Evolutionary conservation across 1,140 invertebrate genomes (phyloP).

Genomic region (Planococcus citri): DNA sequence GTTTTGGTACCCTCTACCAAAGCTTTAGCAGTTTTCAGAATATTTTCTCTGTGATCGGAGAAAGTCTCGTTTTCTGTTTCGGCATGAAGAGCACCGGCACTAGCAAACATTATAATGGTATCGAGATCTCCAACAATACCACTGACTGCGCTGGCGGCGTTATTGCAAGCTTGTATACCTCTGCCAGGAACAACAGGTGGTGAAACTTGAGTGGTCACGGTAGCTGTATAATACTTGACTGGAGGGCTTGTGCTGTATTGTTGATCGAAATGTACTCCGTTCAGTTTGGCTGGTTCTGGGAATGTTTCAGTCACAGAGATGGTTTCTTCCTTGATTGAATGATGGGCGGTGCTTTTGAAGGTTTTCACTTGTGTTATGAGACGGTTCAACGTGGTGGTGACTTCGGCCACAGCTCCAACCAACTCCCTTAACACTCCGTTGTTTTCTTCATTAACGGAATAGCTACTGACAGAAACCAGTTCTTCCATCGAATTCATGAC

Average conservation of each 20-base stretch:
- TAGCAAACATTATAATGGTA: conserved; percentile 99
- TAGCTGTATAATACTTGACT: conserved; percentile 2
- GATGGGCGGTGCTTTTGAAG: not conserved
- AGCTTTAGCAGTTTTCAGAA: conserved; percentile 94
- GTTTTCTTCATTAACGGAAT: conserved; percentile 39
- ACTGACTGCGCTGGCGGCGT: conserved; percentile 92
- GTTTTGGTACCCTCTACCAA: conserved; percentile 99
- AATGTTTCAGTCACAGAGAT: not conserved
- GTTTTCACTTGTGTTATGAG: conserved; percentile 77
- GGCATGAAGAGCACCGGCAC: conserved; percentile 88
- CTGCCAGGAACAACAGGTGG: conserved; percentile 57
- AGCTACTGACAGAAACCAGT: conserved; percentile 72
- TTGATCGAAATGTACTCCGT: not conserved
- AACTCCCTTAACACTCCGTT: conserved; percentile 54
- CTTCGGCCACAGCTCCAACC: conserved; percentile 68
- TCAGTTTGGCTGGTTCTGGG: not conserved
- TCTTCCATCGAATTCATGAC: conserved; percentile 84
- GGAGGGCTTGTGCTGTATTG: not conserved
- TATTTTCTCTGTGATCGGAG: conserved; percentile 85
- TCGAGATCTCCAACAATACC: conserved; percentile 97
- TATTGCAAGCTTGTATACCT: conserved; percentile 97
- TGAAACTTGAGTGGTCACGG: not conserved
- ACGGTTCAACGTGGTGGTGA: conserved; percentile 77
- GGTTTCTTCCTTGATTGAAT: not conserved
- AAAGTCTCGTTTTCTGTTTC: conserved; percentile 84